Evolutionary conservation across 92 coral and sea anemone species (phyloP).

Genomic region (Porites rus): DNA sequence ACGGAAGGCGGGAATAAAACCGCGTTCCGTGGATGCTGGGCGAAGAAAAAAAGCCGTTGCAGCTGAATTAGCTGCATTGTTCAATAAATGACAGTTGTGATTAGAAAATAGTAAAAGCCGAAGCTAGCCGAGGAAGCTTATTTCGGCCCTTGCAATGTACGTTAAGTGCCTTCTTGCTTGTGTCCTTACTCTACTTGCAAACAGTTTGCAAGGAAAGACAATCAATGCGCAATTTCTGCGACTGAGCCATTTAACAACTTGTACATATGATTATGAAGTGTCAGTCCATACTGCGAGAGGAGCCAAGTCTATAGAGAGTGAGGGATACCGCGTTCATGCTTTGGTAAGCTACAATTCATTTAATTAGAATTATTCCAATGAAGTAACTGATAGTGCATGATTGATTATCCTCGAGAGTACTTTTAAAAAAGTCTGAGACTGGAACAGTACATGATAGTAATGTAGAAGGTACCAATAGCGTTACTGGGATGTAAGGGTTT

Average conservation of each 20-base stretch:
- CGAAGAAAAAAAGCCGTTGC: no score
- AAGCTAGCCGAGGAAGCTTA: not conserved
- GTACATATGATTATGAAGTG: conserved; percentile 89
- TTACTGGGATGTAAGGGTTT: no score
- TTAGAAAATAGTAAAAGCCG: not conserved
- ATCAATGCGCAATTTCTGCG: not conserved
- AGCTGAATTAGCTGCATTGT: no score
- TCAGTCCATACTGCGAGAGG: conserved; percentile 92
- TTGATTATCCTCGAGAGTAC: no score
- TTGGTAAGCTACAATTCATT: conserved; percentile 56
- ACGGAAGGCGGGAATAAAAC: no score
- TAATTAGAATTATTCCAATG: no score
- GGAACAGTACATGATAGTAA: no score
- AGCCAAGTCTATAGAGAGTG: conserved; percentile 72
- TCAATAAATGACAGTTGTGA: not conserved
- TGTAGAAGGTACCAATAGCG: no score
- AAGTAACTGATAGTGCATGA: no score
- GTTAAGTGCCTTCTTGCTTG: not conserved
- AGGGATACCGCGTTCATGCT: conserved; percentile 76
- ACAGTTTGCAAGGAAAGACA: not conserved
- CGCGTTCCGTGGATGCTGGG: no score
- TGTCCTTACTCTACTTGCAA: not conserved
- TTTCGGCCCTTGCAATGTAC: not conserved
- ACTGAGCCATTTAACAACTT: conserved; percentile 35
- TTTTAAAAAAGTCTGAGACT: no score